Conservation (phyloP, 1,140 invertebrate species). For the Cotesia chilonis region DNA sequence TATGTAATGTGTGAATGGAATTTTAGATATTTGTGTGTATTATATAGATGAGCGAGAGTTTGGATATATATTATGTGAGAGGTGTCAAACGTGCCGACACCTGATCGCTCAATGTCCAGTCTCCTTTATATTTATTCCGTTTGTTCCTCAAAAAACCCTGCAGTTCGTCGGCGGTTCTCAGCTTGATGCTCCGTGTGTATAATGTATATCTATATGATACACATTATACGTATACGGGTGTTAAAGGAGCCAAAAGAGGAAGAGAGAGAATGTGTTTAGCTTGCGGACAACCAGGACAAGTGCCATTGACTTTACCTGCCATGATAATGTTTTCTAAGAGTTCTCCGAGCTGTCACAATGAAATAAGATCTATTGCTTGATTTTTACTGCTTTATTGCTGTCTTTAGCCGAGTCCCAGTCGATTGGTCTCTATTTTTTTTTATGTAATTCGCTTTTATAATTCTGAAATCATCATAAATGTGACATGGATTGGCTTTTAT, state of each 20-base stretch:
- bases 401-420: too few species aligned
- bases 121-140: conserved; percentile 29
- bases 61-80: conserved; percentile 25
- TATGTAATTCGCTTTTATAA: too few species aligned
- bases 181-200: conserved; percentile 11
- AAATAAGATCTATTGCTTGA: conserved; percentile 15
- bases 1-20: conserved; percentile 25
- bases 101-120: conserved; percentile 46
- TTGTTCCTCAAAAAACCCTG: conserved; percentile 14
- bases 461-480: too few species aligned
- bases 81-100: conserved; percentile 56
- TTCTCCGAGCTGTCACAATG: not conserved
- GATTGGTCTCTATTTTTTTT: too few species aligned
- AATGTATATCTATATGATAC: too few species aligned
- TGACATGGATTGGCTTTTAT: too few species aligned
- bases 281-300: conserved; percentile 29
- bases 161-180: conserved; percentile 14
- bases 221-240: too few species aligned
- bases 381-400: not conserved
- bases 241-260: too few species aligned
- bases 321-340: too few species aligned
- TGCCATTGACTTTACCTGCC: conserved; percentile 24
- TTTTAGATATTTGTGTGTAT: conserved; percentile 12
- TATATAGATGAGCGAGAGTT: conserved; percentile 1
- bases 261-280: conserved; percentile 26